Conservation (phyloP, 2,113 vertebrate species). For the Promerops cafer region DNA sequence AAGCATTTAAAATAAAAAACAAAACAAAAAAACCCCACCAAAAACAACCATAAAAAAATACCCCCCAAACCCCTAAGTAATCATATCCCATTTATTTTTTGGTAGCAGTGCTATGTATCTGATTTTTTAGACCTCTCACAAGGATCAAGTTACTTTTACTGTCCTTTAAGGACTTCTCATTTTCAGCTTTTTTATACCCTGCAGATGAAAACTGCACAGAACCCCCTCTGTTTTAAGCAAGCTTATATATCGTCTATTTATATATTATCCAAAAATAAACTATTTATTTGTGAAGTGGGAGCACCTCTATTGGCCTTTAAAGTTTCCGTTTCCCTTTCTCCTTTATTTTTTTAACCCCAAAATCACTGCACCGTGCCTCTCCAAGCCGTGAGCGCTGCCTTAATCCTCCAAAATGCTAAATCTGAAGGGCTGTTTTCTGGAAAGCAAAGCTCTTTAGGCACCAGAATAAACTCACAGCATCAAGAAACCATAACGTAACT, state of each 20-base stretch:
- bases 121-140: background rate
- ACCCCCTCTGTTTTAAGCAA: background rate
- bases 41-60: too few species aligned
- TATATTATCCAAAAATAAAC: background rate
- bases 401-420: background rate
- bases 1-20: background rate
- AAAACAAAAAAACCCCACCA: background rate
- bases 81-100: background rate
- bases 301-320: background rate
- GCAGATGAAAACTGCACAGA: background rate
- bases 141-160: background rate
- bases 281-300: background rate
- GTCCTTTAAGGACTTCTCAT: background rate
- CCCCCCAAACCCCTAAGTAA: too few species aligned
- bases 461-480: constrained; percentile 12
- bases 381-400: background rate
- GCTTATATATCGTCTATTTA: background rate
- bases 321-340: background rate
- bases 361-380: background rate
- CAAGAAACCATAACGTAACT: background rate
- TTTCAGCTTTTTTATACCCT: background rate
- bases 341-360: background rate
- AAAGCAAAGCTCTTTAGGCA: background rate
- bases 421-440: background rate
- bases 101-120: background rate